Base-by-base conservation (phyloP, 2,888 invertebrate species). In the Cephus spinipes region DNA sequence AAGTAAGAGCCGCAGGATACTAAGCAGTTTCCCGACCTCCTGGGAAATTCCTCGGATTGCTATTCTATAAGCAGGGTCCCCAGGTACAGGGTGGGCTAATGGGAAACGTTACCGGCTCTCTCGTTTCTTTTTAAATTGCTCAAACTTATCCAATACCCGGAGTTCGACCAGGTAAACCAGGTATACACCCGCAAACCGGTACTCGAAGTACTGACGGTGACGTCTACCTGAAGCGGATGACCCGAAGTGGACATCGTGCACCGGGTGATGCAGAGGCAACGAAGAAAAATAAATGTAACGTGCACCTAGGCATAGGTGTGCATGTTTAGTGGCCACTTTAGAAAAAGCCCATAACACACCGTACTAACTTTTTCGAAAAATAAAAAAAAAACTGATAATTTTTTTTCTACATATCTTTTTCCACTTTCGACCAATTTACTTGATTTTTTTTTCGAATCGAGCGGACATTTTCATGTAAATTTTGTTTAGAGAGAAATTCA, bases 31-130 rank as follows among this genome's bases (percentile, higher is more conserved):
- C 55, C 9, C 71, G 30, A 33, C 75, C 80, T 77, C 81, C 68
- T 73, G 79, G 81, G 81, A 81, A 82, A 83, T 81, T 78, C 79
- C 73, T 79, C 80, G 76, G 79, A 82, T 79, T 80, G 81, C 79
- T 80, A 81, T 79, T 81, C 79, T 77, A 80, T 79, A 79, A 81
- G 76, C 78, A 77, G 69, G 68, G 75, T 32, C 23, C 34, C 31
- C 31, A 71, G 71, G 71, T 71, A 71, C 6, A 71, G 6, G 55
- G 32, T 15, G 31, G 71, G 12, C 71, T 71, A 71, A 71, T 71
- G 71, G 40, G n/a, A 76, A 76, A 55, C 33, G 32, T 69, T 30
- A 68, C 69, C 23, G 33, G 69, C 4, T 69, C n/a, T 71, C 71
- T 71, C 31, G 71, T 71, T 71, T 71, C 32, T 33, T 71, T 71